These are phyloP conservation scores for Protonibea diacanthus DNA, from an alignment of 2,797 vertebrate species.

Conservation along the genomic window DNA sequence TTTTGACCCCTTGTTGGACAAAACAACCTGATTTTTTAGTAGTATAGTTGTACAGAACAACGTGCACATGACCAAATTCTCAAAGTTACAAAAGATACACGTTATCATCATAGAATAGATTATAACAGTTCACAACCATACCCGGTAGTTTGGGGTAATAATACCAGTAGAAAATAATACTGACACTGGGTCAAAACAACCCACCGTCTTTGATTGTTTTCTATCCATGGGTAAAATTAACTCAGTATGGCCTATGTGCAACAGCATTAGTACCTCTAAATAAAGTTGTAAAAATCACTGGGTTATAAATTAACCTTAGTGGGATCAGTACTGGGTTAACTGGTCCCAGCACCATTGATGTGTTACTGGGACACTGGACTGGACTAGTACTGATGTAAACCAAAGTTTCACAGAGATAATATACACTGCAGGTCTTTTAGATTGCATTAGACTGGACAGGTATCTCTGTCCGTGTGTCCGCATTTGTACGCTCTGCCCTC, in stretches of 20 bases:
- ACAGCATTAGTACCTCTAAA: background rate
- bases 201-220: no score
- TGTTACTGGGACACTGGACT: background rate
- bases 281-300: background rate
- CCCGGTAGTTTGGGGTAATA: no score
- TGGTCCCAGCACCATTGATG: background rate
- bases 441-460: background rate
- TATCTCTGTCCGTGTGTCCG: slow-evolving; percentile 36
- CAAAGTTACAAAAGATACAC: background rate
- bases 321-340: background rate
- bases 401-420: background rate
- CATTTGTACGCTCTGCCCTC: slow-evolving; percentile 15
- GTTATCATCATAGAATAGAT: no score
- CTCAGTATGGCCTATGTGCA: no score
- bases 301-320: background rate
- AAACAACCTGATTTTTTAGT: background rate
- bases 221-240: no score
- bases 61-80: background rate
- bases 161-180: no score
- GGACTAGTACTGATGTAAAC: background rate
- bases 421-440: background rate
- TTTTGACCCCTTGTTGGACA: background rate
- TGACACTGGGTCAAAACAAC: no score
- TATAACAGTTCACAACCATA: background rate
- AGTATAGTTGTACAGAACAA: background rate